Evolutionary conservation across 2,888 invertebrate genomes (phyloP), one percentile per base, ranked within the genome.

Genomic region (Synergus gifuensis): DNA sequence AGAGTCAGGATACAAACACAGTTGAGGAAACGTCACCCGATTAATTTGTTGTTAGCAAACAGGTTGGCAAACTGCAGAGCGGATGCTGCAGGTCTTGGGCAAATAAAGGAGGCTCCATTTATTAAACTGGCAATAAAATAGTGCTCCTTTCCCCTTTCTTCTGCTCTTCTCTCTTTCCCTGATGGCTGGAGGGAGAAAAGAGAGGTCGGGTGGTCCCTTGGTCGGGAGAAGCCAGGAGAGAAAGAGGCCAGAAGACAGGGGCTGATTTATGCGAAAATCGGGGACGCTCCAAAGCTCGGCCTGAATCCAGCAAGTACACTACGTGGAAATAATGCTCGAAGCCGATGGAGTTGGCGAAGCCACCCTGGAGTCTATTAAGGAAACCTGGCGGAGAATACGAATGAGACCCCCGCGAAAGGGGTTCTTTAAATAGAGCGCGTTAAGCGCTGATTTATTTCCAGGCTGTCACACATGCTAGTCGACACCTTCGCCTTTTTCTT

Each of bases 31-130:
- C 89, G 90, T 90, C 88, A 89, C 88, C 87, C 89, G 90, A 91
- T 91, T 91, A 91, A 91, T 91, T 91, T 91, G 90, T 91, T 90
- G 90, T 89, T 90, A 88, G 90, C 90, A 90, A 91, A 91, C 90
- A 90, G 90, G 91, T 90, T 91, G 89, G 90, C 89, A 89, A 91
- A 90, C 88, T 88, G 89, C 87, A 87, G 87, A 89, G 88, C 89
- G 90, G 89, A 89, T 90, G 88, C 88, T 88, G 89, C 87, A 79
- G 81, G 83, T 83, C 83, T 83, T 85, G 85, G 84, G 88, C 88
- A 89, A 91, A 91, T 90, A 90, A 90, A 91, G 87, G 89, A 90
- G 89, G 85, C 87, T 88, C 90, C 90, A 91, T 91, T 91, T 91
- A 91, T 91, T 91, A 91, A 90, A 87, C 88, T 86, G 89, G 90